A percentile compares a stretch with the other conserved stretches of the same genome.
These are phyloP conservation scores for Antennarius maculatus DNA, from an alignment of 2,797 vertebrate genomes.

Conservation along the genomic window DNA sequence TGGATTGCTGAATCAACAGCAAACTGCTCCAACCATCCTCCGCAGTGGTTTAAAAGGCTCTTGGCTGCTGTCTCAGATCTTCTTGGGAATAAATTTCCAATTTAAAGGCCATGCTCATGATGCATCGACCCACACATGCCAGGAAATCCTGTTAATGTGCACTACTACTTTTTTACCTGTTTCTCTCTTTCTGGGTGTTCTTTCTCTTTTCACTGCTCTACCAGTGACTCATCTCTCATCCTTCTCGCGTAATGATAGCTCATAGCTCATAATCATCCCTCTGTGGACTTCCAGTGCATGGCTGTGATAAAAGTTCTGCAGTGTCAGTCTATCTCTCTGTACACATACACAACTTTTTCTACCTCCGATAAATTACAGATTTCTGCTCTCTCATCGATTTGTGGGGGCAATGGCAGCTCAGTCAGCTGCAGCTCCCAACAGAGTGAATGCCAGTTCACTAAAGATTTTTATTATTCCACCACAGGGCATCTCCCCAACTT, in stretches of 20 bases:
- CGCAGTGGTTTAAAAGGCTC: constrained; percentile 38
- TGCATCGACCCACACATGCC: constrained; percentile 36
- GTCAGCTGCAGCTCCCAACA: constrained; percentile 51
- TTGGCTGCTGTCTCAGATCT: constrained; percentile 70
- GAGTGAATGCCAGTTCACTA: constrained; percentile 50
- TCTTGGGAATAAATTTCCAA: constrained; percentile 63
- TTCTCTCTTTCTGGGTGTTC: constrained; percentile 3
- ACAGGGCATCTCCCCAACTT: constrained; percentile 58
- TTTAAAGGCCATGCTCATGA: constrained; percentile 38
- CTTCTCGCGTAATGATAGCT: constrained; percentile 28
- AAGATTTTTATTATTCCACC: constrained; percentile 58
- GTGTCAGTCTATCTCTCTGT: constrained; percentile 37
- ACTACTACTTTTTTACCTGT: constrained; percentile 14
- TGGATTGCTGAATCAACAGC: constrained; percentile 77
- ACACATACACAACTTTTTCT: constrained; percentile 34
- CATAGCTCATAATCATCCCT: constrained; percentile 54
- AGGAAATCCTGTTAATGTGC: constrained; percentile 52
- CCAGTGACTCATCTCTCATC: neutral
- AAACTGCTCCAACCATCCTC: constrained; percentile 48
- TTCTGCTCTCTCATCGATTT: constrained; percentile 66
- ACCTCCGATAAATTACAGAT: constrained; percentile 54
- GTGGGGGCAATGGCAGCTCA: constrained; percentile 34
- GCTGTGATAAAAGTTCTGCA: constrained; percentile 65
- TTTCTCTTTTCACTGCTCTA: neutral
- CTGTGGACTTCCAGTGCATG: constrained; percentile 49